A percentile compares a stretch with the other conserved stretches of the same genome.
Conservation (phyloP, 2,113 vertebrate genomes). For the Gnathonemus longibarbis region DNA sequence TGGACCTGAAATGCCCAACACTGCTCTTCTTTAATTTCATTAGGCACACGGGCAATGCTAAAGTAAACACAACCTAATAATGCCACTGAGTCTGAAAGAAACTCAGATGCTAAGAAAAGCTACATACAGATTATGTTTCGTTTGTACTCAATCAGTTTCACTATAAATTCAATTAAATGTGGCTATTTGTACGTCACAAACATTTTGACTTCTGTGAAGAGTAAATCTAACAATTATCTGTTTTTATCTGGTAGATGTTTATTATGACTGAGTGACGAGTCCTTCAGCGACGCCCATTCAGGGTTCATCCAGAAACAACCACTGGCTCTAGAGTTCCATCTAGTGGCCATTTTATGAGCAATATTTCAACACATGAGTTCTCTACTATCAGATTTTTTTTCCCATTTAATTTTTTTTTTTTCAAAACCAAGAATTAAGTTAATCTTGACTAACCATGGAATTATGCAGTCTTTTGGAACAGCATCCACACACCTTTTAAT, state of each 20-base stretch:
- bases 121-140: background rate
- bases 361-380: background rate
- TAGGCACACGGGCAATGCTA: background rate
- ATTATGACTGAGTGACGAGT: constrained; percentile 36
- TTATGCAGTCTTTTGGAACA: background rate
- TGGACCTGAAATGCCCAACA: too few relatives aligned
- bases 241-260: constrained; percentile 42
- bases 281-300: background rate
- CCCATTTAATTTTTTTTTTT: background rate
- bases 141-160: background rate
- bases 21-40: background rate
- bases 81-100: background rate
- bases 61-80: background rate
- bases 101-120: background rate
- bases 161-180: background rate
- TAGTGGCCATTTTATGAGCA: background rate
- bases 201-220: background rate
- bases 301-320: background rate
- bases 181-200: background rate
- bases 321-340: background rate
- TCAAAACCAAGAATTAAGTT: background rate
- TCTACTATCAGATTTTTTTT: background rate
- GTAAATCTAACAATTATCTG: background rate
- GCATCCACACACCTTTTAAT: background rate
- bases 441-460: background rate